Percentiles rank a stretch among this genome's conserved stretches.
Conservation (phyloP, 2,113 vertebrate genomes). For the Tautogolabrus adspersus region DNA sequence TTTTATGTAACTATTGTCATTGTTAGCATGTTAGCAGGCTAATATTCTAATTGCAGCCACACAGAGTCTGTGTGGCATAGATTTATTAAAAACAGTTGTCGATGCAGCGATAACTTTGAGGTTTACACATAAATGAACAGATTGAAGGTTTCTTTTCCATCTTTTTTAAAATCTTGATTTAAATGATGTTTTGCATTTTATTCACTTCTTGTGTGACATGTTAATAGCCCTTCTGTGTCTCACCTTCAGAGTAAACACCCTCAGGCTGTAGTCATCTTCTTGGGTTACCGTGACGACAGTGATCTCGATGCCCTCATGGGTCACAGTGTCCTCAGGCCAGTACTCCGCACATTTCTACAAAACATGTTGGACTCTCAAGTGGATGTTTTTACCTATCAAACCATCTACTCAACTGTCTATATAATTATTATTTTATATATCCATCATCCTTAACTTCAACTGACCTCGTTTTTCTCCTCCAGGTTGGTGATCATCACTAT, state of each 20-base stretch:
- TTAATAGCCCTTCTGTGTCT: conserved; percentile 42
- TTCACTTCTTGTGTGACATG: not conserved
- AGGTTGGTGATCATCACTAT: conserved; percentile 99
- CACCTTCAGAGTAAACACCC: conserved; percentile 96
- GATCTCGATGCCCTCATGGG: conserved; percentile 92
- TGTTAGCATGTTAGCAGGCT: too few species aligned
- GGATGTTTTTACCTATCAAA: not conserved
- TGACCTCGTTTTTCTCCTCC: conserved; percentile 98
- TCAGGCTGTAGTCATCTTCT: conserved; percentile 95
- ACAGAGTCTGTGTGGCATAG: too few species aligned
- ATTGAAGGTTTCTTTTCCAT: too few species aligned
- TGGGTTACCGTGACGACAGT: conserved; percentile 90
- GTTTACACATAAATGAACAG: too few species aligned
- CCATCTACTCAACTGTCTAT: not conserved
- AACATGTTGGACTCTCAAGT: conserved; percentile 30
- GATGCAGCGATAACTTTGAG: too few species aligned
- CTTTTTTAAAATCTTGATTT: too few species aligned
- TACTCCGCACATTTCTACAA: conserved; percentile 97
- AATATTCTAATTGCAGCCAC: too few species aligned
- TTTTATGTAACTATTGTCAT: too few species aligned
- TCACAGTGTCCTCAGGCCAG: conserved; percentile 94
- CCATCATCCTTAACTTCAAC: conserved; percentile 3
- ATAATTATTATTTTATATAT: not conserved
- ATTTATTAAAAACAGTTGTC: too few species aligned
- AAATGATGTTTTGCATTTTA: too few species aligned